Evolutionary conservation across 92 coral and sea anemone genomes (phyloP).

Genomic region (Diadumene lineata): DNA sequence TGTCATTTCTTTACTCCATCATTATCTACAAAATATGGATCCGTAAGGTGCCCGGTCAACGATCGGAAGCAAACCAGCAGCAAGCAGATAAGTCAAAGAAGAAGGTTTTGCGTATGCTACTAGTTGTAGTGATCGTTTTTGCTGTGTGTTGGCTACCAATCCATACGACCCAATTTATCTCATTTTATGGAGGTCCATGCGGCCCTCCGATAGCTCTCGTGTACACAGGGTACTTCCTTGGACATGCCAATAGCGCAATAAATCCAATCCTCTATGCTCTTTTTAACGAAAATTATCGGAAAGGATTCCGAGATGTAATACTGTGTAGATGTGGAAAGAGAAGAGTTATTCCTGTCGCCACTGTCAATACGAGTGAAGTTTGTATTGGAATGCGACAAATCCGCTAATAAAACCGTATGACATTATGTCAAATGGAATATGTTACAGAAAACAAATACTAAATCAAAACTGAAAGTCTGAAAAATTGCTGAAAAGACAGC

Average conservation of each 20-base stretch:
- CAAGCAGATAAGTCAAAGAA: no score
- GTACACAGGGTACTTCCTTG: constrained; percentile 62
- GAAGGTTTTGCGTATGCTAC: constrained; percentile 73
- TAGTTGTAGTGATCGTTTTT: constrained; percentile 69
- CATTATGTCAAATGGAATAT: no score
- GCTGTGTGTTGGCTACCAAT: constrained; percentile 85
- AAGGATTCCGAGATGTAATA: constrained; percentile 49
- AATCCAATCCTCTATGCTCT: no score
- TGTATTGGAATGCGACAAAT: background rate
- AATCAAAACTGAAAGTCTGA: no score
- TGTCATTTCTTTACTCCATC: constrained; percentile 54
- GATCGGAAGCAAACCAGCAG: no score
- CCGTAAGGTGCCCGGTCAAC: constrained; percentile 86
- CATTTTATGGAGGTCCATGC: constrained; percentile 54
- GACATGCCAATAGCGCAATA: no score
- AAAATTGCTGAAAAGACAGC: no score
- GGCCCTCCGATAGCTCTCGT: constrained; percentile 32
- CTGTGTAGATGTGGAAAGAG: constrained; percentile 47
- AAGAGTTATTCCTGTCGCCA: constrained; percentile 31
- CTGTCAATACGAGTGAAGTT: constrained; percentile 49
- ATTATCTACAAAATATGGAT: constrained; percentile 77
- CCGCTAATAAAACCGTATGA: background rate
- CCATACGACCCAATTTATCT: constrained; percentile 53
- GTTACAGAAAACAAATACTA: no score
- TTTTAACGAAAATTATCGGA: no score